Conservation (phyloP, 1,140 invertebrate genomes). For the Pogonognathellus flavescens region DNA sequence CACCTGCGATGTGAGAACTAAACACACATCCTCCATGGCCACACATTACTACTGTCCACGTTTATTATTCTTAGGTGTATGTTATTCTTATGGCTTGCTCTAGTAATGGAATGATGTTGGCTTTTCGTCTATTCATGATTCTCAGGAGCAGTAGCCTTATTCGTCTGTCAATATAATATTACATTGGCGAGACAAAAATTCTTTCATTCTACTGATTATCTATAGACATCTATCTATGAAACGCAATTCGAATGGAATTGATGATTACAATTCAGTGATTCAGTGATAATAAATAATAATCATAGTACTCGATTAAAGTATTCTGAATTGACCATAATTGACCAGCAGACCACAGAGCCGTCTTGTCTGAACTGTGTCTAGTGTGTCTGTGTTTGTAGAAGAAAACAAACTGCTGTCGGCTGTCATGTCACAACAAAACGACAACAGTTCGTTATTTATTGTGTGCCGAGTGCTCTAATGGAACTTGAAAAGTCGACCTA, state of each 20-base stretch:
- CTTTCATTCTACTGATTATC: neutral
- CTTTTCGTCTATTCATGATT: slow-evolving; percentile 41
- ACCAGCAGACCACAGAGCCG: neutral
- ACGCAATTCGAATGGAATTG: slow-evolving; percentile 1
- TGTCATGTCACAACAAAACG: slow-evolving; percentile 29
- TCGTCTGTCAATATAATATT: neutral
- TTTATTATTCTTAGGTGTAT: slow-evolving; percentile 27
- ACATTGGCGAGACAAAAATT: neutral
- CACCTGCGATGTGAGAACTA: neutral
- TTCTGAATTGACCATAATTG: slow-evolving; percentile 39
- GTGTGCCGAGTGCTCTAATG: neutral
- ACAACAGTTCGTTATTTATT: slow-evolving; percentile 28
- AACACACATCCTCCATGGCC: neutral
- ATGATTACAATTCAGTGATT: slow-evolving; percentile 3
- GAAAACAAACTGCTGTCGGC: slow-evolving; percentile 41
- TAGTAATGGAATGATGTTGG: slow-evolving; percentile 26
- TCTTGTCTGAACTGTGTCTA: no score
- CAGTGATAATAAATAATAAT: slow-evolving; percentile 43
- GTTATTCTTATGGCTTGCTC: slow-evolving; percentile 10
- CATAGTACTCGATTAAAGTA: slow-evolving; percentile 33
- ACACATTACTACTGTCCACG: neutral
- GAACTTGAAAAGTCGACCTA: neutral
- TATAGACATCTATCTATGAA: neutral
- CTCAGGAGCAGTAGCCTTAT: slow-evolving; percentile 6
- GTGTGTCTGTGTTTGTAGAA: neutral